Evolutionary conservation across 2,888 invertebrate species (phyloP), one percentile per base, ranked within the genome.

Genomic region (Oscheius myriophilus): DNA sequence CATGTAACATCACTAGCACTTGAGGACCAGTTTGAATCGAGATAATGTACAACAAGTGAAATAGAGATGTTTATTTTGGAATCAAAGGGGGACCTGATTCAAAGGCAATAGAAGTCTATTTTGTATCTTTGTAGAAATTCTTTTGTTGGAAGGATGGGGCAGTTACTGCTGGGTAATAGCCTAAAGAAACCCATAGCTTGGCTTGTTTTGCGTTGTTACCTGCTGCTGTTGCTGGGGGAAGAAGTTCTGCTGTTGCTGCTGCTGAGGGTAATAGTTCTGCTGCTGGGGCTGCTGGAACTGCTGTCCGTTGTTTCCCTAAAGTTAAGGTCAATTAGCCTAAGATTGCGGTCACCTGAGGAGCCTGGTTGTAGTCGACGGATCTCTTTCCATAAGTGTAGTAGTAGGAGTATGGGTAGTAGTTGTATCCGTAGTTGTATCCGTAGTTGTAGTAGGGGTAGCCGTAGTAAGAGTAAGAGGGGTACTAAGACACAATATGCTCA

Each of bases 331-430:
- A 6, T 18, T 6, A 46, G 21, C 3, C 11, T 6, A 46, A 33
- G 33, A 2, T 14, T 53, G 4, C 14, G 7, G 26, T 16, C 3
- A 53, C 54, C n/a, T 39, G 41, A 9, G 67, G 67, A 25, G 67
- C 67, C 42, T 67, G 67, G 68, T 63, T 68, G 25, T 33, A 63
- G 62, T 68, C 63, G 21, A 62, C 42, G 42, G 68, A 68, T 39
- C 75, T 52, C 64, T 77, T 77, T 57, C 77, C 77, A 26, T 70
- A 75, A 18, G 61, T 54, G 1, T 70, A 70, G 42, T 71, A 75
- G 43, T 68, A 66, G 3, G 67, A 63, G 72, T 76, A 73, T 42
- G 70, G 67, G 45, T 76, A 76, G 67, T 73, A 73, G 46, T 33
- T 25, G 63, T 62, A 62, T 23, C 23, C 16, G 23, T 43, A 59